Evolutionary conservation across 1,140 invertebrate species (phyloP).

Genomic region (Brachystomella parvula): DNA sequence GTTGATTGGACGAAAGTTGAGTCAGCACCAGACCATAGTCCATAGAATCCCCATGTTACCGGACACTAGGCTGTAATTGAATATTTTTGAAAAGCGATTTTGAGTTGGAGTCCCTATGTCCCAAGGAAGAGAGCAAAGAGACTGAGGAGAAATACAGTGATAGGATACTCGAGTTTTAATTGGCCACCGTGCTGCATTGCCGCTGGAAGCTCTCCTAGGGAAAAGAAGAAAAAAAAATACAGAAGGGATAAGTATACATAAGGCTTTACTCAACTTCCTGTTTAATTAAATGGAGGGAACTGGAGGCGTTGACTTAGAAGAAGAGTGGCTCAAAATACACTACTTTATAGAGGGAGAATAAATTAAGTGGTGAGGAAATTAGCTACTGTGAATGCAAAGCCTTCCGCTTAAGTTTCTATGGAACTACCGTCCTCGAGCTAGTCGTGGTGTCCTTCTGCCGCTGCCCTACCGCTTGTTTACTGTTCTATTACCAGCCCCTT

Average conservation of each 20-base stretch:
- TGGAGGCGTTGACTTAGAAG: constrained; percentile 1
- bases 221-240: constrained; percentile 19
- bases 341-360: not conserved
- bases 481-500: too few relatives aligned
- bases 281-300: not conserved
- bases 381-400: not conserved
- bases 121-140: constrained; percentile 36
- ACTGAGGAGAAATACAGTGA: constrained; percentile 35
- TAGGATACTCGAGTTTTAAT: constrained; percentile 35
- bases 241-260: not conserved
- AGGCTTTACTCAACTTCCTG: not conserved
- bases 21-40: too few relatives aligned
- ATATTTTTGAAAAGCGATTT: too few relatives aligned
- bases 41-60: too few relatives aligned
- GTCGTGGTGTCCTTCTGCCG: too few relatives aligned
- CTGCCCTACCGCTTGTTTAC: too few relatives aligned
- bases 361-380: not conserved
- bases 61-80: too few relatives aligned
- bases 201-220: constrained; percentile 35
- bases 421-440: too few relatives aligned
- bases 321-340: constrained; percentile 1
- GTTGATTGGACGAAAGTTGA: too few relatives aligned
- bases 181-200: constrained; percentile 37
- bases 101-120: constrained; percentile 30
- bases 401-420: too few relatives aligned